These are phyloP conservation scores for Eucidaris tribuloides DNA, from an alignment of 35 echinoderm and acorn worm species.

Conservation along the genomic window DNA sequence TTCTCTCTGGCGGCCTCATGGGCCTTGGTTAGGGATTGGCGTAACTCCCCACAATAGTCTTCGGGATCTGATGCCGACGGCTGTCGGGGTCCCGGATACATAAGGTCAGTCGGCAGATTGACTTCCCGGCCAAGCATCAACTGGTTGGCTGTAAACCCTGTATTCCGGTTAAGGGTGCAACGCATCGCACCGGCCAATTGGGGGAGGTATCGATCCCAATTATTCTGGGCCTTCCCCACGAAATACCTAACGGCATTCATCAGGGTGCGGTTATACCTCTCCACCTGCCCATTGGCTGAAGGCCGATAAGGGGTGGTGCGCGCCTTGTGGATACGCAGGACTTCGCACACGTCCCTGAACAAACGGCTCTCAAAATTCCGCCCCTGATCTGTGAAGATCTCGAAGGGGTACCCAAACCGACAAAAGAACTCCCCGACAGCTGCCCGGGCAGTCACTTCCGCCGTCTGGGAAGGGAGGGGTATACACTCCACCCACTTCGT, in stretches of 20 bases:
- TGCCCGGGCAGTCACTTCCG: slow-evolving; percentile 14
- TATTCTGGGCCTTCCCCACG: not conserved
- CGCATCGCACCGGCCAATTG: no score
- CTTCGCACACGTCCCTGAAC: not conserved
- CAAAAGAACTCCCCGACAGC: not conserved
- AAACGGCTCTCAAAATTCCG: slow-evolving; percentile 52
- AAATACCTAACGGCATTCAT: slow-evolving; percentile 17
- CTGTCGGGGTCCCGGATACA: no score
- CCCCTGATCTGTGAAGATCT: slow-evolving; percentile 31
- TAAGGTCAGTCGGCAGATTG: no score
- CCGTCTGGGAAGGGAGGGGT: slow-evolving; percentile 28
- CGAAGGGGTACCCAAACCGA: not conserved
- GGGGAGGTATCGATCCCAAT: slow-evolving; percentile 28
- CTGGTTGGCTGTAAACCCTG: no score
- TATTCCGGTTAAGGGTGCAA: no score
- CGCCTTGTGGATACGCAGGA: slow-evolving; percentile 40
- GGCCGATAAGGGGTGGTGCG: slow-evolving; percentile 38
- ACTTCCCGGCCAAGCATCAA: no score
- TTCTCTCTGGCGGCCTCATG: slow-evolving; percentile 2
- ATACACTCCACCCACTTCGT: slow-evolving; percentile 44
- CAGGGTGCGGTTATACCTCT: no score
- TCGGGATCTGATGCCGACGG: no score
- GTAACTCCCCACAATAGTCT: no score
- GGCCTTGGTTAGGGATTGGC: no score
- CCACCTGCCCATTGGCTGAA: slow-evolving; percentile 50